A percentile compares a stretch with the other conserved stretches of the same genome.
Evolutionary conservation across 2,888 invertebrate genomes (phyloP).

Genomic region (Leptura quadrifasciata): DNA sequence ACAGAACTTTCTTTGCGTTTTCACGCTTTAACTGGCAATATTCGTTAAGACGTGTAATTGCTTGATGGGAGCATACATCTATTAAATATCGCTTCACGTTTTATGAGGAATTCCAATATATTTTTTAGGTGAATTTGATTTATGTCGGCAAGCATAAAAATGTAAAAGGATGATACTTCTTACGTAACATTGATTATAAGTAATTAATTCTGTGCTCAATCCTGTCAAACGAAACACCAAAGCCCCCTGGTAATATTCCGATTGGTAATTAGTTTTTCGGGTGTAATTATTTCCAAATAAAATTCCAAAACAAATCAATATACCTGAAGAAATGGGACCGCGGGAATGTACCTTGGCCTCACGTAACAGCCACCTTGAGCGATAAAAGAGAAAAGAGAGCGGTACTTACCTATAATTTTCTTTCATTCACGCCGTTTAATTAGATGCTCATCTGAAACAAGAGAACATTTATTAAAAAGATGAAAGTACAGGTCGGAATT

Average conservation of each 20-base stretch:
- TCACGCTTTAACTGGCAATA: too few species aligned
- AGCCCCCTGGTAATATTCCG: not conserved
- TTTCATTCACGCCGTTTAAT: conserved; percentile 3
- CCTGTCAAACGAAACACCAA: not conserved
- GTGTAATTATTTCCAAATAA: not conserved
- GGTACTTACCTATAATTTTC: conserved; percentile 1
- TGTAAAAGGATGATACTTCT: conserved; percentile 3
- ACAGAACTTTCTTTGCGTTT: too few species aligned
- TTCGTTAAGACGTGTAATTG: too few species aligned
- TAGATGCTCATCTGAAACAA: not conserved
- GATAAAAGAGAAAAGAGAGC: conserved; percentile 19
- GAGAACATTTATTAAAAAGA: not conserved
- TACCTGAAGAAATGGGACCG: not conserved
- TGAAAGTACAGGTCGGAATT: not conserved
- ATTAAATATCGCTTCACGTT: too few species aligned
- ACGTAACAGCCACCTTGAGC: conserved; percentile 23
- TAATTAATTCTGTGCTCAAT: conserved; percentile 1
- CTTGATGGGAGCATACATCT: too few species aligned
- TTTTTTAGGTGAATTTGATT: too few species aligned
- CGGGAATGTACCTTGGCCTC: conserved; percentile 5
- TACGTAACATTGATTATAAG: not conserved
- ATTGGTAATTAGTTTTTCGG: not conserved
- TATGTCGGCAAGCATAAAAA: not conserved
- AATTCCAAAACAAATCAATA: conserved; percentile 9
- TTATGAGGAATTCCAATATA: too few species aligned